Conservation (phyloP, 2,797 vertebrate species). For the Ptychobarbus kaznakovi region DNA sequence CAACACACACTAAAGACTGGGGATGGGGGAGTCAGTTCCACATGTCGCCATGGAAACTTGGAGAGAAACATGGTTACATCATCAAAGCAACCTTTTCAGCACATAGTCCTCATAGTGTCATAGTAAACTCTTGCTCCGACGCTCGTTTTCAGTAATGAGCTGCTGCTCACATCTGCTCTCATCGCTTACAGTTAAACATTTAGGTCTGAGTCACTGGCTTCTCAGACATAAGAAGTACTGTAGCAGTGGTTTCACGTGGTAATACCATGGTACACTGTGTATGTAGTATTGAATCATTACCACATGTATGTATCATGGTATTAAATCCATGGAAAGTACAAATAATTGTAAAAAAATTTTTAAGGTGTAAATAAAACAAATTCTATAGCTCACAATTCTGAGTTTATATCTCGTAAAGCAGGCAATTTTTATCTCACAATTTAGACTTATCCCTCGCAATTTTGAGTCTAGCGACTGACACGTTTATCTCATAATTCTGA, state of each 20-base stretch:
- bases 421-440: too few species aligned
- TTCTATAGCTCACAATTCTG: neutral
- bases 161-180: conserved; percentile 18
- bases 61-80: conserved; percentile 34
- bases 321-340: neutral
- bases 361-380: neutral
- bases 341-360: neutral
- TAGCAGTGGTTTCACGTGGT: neutral
- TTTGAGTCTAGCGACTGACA: too few species aligned
- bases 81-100: conserved; percentile 15
- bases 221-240: neutral
- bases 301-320: neutral
- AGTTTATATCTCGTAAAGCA: neutral
- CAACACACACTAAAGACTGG: conserved; percentile 7
- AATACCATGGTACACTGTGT: neutral
- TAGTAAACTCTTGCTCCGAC: neutral
- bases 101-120: conserved; percentile 7
- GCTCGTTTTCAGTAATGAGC: conserved; percentile 9
- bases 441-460: too few species aligned
- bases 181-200: neutral
- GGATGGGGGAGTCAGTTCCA: conserved; percentile 1
- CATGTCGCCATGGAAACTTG: conserved; percentile 46
- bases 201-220: conserved; percentile 8
- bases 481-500: neutral
- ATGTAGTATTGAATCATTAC: neutral